Conservation (phyloP, 1,140 invertebrate species). For the Papilio aristodemus region DNA sequence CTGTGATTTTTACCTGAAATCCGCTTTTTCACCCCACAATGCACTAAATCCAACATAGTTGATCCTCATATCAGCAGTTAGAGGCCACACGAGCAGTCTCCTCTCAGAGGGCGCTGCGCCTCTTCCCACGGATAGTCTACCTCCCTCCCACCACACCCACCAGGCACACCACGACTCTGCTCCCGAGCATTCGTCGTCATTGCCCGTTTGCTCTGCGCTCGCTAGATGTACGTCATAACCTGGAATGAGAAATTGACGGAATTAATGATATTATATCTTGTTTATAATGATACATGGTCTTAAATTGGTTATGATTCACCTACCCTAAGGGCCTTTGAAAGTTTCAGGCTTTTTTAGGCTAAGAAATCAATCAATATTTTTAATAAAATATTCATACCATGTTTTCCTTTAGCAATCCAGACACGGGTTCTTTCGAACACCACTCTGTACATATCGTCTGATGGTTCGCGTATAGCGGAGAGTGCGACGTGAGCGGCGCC, state of each 20-base stretch:
- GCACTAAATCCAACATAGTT: conserved; percentile 83
- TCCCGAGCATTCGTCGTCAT: conserved; percentile 68
- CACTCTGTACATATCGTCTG: conserved; percentile 82
- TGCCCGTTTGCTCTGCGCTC: conserved; percentile 79
- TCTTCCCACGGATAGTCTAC: conserved; percentile 79
- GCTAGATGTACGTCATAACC: conserved; percentile 82
- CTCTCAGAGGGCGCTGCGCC: conserved; percentile 78
- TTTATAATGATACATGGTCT: too few relatives aligned
- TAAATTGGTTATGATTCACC: too few relatives aligned
- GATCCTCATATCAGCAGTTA: conserved; percentile 81
- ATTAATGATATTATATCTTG: background rate
- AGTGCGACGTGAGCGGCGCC: conserved; percentile 82
- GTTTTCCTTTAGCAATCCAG: conserved; percentile 84
- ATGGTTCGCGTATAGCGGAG: conserved; percentile 74
- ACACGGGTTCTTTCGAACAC: conserved; percentile 82
- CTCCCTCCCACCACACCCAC: conserved; percentile 84
- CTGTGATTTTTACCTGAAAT: conserved; percentile 85
- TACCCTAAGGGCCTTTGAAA: too few relatives aligned
- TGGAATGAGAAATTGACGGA: conserved; percentile 45
- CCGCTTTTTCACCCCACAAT: conserved; percentile 82
- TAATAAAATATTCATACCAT: conserved; percentile 71
- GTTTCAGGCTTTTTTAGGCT: too few relatives aligned
- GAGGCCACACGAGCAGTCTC: conserved; percentile 80
- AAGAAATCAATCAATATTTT: too few relatives aligned
- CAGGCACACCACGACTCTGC: conserved; percentile 80